Base-by-base conservation (phyloP, 2,888 invertebrate genomes). In the Brenthis daphne region DNA sequence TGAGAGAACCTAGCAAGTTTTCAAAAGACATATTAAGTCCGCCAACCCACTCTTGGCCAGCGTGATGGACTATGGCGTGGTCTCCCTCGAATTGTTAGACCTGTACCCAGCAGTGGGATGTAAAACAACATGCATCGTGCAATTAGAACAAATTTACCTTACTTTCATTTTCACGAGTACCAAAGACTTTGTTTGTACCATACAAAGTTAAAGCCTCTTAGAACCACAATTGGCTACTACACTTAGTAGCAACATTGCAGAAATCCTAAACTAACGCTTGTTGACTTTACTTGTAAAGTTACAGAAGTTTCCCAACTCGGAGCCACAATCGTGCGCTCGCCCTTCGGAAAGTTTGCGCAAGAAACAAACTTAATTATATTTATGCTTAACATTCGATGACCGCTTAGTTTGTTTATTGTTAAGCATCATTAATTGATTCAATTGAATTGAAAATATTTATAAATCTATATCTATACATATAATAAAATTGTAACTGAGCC, bases 231-330 rank as follows among this genome's bases (percentile, higher is more conserved):
- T 65, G 24, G 57, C 16, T 57, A 60, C 55, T 56, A 48, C 60
- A 57, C 57, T 68, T 61, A 68, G 53, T 50, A n/a, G 53, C 51
- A 64, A 58, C 65, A 70, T 47, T 56, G 65, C 13, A 64, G 67
- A 67, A 61, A 63, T 65, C 65, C 65, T 53, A 37, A 63, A 67
- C 64, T 67, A 64, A 61, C 65, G 64, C 69, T 65, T 65, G 71
- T 71, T 71, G 71, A 66, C 71, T 68, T 68, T 54, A 57, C 65
- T 61, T 57, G 57, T 65, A 53, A 68, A 70, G 64, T 71, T 71
- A 43, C 61, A 47, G 37, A 68, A 68, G 53, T 65, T 71, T 61
- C 61, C 53, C 60, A 60, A 68, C 63, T 70, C 54, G 24, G 29
- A 51, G 55, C 71, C 71, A 63, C 71, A 68, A 71, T 65, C 57